Evolutionary conservation across 1,140 invertebrate genomes (phyloP).

Genomic region (Penaeus chinensis): DNA sequence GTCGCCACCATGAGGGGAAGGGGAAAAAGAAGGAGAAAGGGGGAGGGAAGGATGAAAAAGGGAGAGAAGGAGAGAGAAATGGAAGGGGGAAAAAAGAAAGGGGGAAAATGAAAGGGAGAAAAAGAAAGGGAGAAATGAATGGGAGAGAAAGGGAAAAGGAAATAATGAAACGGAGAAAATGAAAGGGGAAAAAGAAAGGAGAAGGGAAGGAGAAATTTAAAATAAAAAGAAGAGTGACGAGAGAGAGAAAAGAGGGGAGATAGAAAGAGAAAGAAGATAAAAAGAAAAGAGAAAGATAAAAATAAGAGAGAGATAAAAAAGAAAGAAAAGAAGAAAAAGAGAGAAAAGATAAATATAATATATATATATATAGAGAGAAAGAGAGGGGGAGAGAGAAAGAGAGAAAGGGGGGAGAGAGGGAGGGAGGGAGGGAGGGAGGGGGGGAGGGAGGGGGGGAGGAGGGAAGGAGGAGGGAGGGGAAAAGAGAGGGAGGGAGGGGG

Average conservation of each 20-base stretch:
- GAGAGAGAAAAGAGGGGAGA: not conserved
- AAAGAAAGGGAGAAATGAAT: not conserved
- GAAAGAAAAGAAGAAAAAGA: too few species aligned
- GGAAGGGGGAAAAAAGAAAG: not conserved
- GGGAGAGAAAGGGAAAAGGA: not conserved
- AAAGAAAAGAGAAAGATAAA: not conserved
- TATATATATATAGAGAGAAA: too few species aligned
- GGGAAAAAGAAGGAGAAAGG: not conserved
- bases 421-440: not conserved
- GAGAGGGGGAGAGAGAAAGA: too few species aligned
- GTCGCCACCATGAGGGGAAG: too few species aligned
- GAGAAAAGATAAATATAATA: not conserved
- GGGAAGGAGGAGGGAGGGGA: too few species aligned
- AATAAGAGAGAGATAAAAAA: not conserved
- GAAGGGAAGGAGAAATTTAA: too few species aligned
- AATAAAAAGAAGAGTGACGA: not conserved
- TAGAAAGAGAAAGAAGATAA: too few species aligned
- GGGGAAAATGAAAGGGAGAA: not conserved
- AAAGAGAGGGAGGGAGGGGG: too few species aligned
- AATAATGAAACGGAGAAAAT: not conserved
- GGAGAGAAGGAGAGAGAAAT: not conserved
- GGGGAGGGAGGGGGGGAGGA: not conserved
- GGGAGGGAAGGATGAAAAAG: not conserved
- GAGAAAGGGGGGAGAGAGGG: not conserved
- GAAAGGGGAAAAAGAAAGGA: not conserved